A percentile compares a stretch with the other conserved stretches of the same genome.
Evolutionary conservation across 1,140 invertebrate species (phyloP).

Genomic region (Gryllus bimaculatus): DNA sequence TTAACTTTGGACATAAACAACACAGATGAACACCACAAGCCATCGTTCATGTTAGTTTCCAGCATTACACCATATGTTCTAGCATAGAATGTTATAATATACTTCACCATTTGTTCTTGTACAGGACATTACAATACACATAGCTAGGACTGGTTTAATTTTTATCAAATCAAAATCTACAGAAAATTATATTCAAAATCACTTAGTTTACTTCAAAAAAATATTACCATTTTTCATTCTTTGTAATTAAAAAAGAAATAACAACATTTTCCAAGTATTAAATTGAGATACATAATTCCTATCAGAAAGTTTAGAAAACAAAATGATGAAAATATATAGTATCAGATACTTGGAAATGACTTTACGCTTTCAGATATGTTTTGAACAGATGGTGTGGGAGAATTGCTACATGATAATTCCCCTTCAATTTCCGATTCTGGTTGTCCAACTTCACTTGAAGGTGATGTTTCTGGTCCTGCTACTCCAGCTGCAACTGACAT

Average conservation of each 20-base stretch:
- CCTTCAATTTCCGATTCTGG: constrained; percentile 17
- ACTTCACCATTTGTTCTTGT: too few species aligned
- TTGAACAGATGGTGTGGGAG: constrained; percentile 6
- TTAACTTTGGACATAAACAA: not conserved
- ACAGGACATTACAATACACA: too few species aligned
- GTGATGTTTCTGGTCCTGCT: constrained; percentile 8
- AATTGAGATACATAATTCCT: too few species aligned
- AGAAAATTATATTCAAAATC: not conserved
- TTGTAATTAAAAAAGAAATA: too few species aligned
- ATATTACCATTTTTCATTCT: not conserved
- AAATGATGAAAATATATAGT: not conserved
- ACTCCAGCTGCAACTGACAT: constrained; percentile 25
- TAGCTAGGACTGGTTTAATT: too few species aligned
- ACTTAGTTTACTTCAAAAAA: not conserved
- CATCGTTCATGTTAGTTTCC: not conserved
- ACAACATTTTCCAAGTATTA: too few species aligned
- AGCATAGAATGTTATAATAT: too few species aligned
- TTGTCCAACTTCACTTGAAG: not conserved
- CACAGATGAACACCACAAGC: not conserved
- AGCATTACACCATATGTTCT: not conserved
- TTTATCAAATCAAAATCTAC: not conserved
- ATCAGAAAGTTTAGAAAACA: too few species aligned
- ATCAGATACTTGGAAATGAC: not conserved
- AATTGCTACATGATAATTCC: constrained; percentile 13
- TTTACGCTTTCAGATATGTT: not conserved